phyloP scores from a whole-genome alignment of 2,797 vertebrate species.

The Megalops cyprinoides region DNA sequence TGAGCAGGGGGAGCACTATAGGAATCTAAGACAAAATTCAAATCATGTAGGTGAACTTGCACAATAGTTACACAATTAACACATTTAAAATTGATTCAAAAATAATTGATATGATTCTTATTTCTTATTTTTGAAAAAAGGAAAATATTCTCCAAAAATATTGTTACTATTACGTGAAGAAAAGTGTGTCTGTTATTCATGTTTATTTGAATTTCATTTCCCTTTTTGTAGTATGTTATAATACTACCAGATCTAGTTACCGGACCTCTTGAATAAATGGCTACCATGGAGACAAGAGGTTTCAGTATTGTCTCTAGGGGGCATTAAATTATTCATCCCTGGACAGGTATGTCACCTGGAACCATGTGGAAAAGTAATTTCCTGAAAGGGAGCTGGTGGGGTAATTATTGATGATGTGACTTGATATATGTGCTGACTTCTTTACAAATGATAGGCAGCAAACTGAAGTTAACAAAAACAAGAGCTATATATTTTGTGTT shows the following conservation, averaged over 20 bases:
- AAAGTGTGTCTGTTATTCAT: not conserved
- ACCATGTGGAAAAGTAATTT: conserved; percentile 53
- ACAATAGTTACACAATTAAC: too few species aligned
- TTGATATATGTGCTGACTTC: conserved; percentile 27
- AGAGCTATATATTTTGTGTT: not conserved
- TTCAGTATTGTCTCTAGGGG: conserved; percentile 41
- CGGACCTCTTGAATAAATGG: conserved; percentile 33
- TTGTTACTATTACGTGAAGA: not conserved
- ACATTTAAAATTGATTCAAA: too few species aligned
- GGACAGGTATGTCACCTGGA: conserved; percentile 57
- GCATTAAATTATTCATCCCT: conserved; percentile 56
- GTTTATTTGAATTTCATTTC: conserved; percentile 13
- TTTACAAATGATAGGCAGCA: conserved; percentile 6
- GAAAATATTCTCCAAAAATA: conserved; percentile 12
- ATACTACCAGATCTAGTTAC: conserved; percentile 30
- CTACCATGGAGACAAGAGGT: conserved; percentile 48
- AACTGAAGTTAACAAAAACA: conserved; percentile 1
- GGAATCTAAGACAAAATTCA: too few species aligned
- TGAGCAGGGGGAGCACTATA: too few species aligned
- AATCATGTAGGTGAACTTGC: too few species aligned
- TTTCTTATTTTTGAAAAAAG: too few species aligned
- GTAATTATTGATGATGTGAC: conserved; percentile 60
- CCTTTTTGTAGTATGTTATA: conserved; percentile 22
- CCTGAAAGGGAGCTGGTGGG: conserved; percentile 47
- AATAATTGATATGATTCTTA: too few species aligned